A percentile compares a stretch with the other conserved stretches of the same genome.
These are phyloP conservation scores for Ovibos moschatus DNA, from an alignment of 2,113 vertebrate species.

Conservation along the genomic window DNA sequence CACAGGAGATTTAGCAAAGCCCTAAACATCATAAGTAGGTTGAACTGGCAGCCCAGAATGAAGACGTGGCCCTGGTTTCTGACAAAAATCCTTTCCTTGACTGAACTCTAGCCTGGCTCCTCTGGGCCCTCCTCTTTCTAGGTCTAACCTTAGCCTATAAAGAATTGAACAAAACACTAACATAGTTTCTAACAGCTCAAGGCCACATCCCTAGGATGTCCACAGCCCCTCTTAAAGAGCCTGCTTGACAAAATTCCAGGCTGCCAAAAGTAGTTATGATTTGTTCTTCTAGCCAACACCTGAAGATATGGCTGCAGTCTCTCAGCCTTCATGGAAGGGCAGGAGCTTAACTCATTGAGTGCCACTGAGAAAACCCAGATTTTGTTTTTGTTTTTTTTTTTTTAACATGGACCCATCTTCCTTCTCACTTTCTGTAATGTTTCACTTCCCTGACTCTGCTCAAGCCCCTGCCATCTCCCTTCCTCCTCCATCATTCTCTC, in stretches of 20 bases:
- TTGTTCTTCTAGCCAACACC: background rate
- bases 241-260: background rate
- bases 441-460: background rate
- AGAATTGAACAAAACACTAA: background rate
- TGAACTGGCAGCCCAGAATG: background rate
- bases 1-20: background rate
- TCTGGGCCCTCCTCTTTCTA: background rate
- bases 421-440: background rate
- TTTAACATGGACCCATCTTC: background rate
- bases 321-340: background rate
- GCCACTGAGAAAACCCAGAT: background rate
- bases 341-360: background rate
- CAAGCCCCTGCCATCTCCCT: rapidly evolving
- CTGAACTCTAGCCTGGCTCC: background rate
- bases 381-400: no score
- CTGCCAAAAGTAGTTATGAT: background rate
- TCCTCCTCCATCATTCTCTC: background rate
- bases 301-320: background rate
- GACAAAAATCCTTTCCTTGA: background rate
- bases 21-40: background rate
- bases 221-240: background rate
- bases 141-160: background rate
- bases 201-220: background rate
- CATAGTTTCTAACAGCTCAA: background rate
- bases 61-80: background rate